phyloP scores from a whole-genome alignment of 2,113 vertebrate species.

The Agapornis roseicollis region DNA sequence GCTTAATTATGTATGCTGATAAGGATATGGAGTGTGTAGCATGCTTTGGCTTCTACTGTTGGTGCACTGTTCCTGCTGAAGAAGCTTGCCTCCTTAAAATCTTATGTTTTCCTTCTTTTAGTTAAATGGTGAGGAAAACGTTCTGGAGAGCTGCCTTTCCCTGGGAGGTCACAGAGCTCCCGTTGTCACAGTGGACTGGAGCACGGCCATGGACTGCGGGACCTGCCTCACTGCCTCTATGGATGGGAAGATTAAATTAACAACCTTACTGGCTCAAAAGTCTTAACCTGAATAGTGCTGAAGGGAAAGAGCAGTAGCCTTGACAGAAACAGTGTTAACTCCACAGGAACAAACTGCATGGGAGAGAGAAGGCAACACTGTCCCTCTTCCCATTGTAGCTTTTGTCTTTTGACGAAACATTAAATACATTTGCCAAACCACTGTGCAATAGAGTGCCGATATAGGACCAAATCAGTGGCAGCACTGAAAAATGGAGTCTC shows the following conservation, averaged over 20 bases:
- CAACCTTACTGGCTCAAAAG: slow-evolving; percentile 93
- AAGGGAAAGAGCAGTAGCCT: neutral
- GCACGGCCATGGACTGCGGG: slow-evolving; percentile 93
- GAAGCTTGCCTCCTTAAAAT: neutral
- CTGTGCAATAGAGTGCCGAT: neutral
- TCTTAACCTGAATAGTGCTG: slow-evolving; percentile 47
- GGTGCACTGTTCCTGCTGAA: neutral
- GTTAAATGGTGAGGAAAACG: slow-evolving; percentile 83
- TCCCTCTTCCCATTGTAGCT: neutral
- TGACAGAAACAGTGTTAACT: neutral
- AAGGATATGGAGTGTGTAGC: neutral
- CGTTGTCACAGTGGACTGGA: slow-evolving; percentile 96
- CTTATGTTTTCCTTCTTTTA: slow-evolving; percentile 53
- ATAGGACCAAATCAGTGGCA: neutral
- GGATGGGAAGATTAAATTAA: slow-evolving; percentile 97
- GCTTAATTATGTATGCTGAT: neutral
- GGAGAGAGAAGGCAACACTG: neutral
- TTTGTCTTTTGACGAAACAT: slow-evolving; percentile 8
- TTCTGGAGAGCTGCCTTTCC: slow-evolving; percentile 86
- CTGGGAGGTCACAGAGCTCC: slow-evolving; percentile 93
- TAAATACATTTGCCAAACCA: slow-evolving; percentile 13
- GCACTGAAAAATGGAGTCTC: neutral
- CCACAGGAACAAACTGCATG: neutral
- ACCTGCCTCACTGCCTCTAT: slow-evolving; percentile 96
- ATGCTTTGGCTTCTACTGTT: neutral